These are phyloP conservation scores for Anguilla pacifica DNA, from an alignment of 2,797 vertebrate species.

Conservation along the genomic window DNA sequence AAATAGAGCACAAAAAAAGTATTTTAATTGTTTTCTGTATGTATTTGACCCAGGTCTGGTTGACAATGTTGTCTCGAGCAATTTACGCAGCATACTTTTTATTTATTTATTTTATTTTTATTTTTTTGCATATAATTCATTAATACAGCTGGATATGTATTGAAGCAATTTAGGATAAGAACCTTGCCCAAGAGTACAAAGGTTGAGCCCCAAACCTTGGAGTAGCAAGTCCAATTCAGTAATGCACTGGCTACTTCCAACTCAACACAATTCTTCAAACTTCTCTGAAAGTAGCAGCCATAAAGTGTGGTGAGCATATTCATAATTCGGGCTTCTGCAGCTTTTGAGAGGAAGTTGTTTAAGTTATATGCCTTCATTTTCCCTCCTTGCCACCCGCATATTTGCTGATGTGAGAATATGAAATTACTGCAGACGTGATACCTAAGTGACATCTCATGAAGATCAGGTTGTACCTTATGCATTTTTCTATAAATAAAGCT, in stretches of 20 bases:
- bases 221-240: conserved; percentile 59
- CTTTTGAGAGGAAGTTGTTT: conserved; percentile 66
- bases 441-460: conserved; percentile 54
- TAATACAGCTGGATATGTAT: background rate
- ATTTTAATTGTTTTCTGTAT: too few species aligned
- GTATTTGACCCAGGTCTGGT: too few species aligned
- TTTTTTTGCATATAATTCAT: too few species aligned
- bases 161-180: background rate
- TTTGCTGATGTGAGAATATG: conserved; percentile 66
- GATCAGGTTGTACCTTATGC: conserved; percentile 49
- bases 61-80: background rate
- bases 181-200: background rate
- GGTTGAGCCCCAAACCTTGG: background rate
- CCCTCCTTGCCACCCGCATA: conserved; percentile 61
- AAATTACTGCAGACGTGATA: conserved; percentile 67
- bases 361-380: conserved; percentile 57
- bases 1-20: too few species aligned
- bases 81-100: background rate
- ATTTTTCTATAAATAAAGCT: conserved; percentile 33
- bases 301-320: conserved; percentile 45
- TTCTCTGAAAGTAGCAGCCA: conserved; percentile 47
- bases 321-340: conserved; percentile 63
- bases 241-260: conserved; percentile 66
- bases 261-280: conserved; percentile 78
- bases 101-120: too few species aligned